These are phyloP conservation scores for Leptinotarsa haldemani DNA, from an alignment of 2,888 invertebrate genomes.

Conservation along the genomic window DNA sequence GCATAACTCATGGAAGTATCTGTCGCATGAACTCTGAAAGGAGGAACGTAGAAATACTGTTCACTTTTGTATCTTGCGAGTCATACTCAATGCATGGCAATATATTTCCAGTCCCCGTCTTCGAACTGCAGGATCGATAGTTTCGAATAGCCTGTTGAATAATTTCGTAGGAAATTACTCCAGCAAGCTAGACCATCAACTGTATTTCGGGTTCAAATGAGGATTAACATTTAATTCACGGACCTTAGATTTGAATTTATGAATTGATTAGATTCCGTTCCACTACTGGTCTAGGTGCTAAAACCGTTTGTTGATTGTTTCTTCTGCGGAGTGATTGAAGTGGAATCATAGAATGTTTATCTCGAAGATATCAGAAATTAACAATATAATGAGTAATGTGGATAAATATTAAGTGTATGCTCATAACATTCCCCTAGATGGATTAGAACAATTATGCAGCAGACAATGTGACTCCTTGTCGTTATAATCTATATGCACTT, in stretches of 20 bases:
- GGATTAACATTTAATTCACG: slow-evolving; percentile 13
- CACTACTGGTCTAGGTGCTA: background rate
- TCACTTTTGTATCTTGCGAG: background rate
- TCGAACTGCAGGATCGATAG: slow-evolving; percentile 16
- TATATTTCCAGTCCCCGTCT: slow-evolving; percentile 3
- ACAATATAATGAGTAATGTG: background rate
- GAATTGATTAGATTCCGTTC: background rate
- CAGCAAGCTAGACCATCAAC: slow-evolving; percentile 13
- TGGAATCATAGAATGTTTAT: background rate
- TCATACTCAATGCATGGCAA: slow-evolving; percentile 3
- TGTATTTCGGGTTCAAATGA: slow-evolving; percentile 7
- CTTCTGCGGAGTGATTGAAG: background rate
- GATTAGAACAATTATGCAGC: too few species aligned
- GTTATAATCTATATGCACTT: too few species aligned
- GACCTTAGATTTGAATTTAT: slow-evolving; percentile 9
- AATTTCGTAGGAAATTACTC: slow-evolving; percentile 16
- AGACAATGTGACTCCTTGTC: too few species aligned
- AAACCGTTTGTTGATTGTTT: background rate
- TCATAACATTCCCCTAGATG: too few species aligned
- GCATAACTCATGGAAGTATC: background rate
- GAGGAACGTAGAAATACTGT: background rate
- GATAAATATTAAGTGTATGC: too few species aligned
- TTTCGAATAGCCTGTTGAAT: slow-evolving; percentile 18
- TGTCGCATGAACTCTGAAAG: background rate
- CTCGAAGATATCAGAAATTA: background rate